These are phyloP conservation scores for Grammomys surdaster DNA, from an alignment of 2,113 vertebrate species.

Conservation along the genomic window DNA sequence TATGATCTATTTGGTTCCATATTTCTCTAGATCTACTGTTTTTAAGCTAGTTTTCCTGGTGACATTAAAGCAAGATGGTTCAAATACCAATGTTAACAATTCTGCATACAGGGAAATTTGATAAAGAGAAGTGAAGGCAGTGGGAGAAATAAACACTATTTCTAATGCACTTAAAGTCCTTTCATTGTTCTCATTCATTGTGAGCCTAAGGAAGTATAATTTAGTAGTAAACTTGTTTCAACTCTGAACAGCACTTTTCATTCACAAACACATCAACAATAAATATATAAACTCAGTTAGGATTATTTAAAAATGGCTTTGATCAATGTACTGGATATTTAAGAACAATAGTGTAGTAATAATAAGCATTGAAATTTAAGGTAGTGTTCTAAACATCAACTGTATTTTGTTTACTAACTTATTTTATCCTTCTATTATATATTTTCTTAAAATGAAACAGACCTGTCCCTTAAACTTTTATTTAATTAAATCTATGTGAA, in stretches of 20 bases:
- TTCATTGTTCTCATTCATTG: constrained; percentile 33
- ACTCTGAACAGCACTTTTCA: constrained; percentile 44
- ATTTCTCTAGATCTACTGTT: neutral
- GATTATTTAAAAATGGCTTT: constrained; percentile 27
- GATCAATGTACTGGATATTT: constrained; percentile 8
- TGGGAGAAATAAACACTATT: constrained; percentile 14
- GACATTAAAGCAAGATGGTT: neutral
- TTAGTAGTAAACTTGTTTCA: constrained; percentile 41
- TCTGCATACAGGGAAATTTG: constrained; percentile 8
- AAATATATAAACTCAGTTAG: constrained; percentile 24
- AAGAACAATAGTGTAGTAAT: constrained; percentile 10
- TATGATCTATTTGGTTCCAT: neutral
- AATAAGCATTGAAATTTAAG: constrained; percentile 58
- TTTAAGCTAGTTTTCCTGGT: constrained; percentile 34
- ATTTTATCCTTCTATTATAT: neutral
- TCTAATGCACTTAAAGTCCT: constrained; percentile 37
- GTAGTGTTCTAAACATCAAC: neutral
- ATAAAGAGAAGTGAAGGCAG: constrained; percentile 22
- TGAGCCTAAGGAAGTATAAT: neutral
- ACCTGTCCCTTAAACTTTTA: neutral
- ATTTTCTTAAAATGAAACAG: constrained; percentile 34
- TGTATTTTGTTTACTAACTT: constrained; percentile 20
- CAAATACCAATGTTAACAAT: constrained; percentile 36
- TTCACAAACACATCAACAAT: constrained; percentile 58
- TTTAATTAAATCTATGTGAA: constrained; percentile 41